Base-by-base conservation (phyloP, 1,140 invertebrate genomes). In the Meteorus sp. region DNA sequence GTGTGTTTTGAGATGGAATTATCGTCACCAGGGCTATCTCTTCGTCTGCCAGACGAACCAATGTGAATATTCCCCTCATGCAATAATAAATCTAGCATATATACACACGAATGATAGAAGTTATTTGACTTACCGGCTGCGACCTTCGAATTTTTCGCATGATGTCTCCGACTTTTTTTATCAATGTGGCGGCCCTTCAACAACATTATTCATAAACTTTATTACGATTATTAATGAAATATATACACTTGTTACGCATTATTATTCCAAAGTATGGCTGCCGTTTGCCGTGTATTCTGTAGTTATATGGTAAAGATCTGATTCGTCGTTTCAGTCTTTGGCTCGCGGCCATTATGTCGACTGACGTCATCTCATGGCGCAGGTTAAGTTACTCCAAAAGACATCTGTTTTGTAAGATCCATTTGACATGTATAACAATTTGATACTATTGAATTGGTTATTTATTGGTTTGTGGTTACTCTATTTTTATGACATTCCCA, bases 41-140 rank as follows among this genome's bases (percentile, higher is more conserved):
- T 60, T 70, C 63, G 64, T 65, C 65, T 15, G 13, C 35, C 3
- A 19, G 17, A 35, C n/a, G 19, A 35, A 52, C 48, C 3, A 23
- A n/a, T 56, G 29, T 39, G 41, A 44, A 31, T 19, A 3, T 33
- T 19, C 25, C 29, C 63, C 67, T 71, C 39, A 48, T 48, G 19
- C 22, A 55, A 9, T 43, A 29, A 63, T 60, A 58, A 63, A 51
- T 62, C 20, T 50, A 61, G 60, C 55, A 59, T n/a, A n/a, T n/a
- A 41, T 60, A 58, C 29, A 51, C 48, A 56, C 61, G 61, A 65
- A 63, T 47, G 65, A 60, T 58, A 57, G 19, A 51, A 61, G 54
- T 53, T 57, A 33, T 56, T 65, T 45, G 57, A 77, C 77, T 77
- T 75, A 79, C 77, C 76, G 75, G 76, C 68, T 60, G 74, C 59